Percentiles rank a stretch among this genome's conserved stretches.
These are phyloP conservation scores for Holothuria scabra DNA, from an alignment of 53 echinoderm and acorn worm genomes.

Conservation along the genomic window DNA sequence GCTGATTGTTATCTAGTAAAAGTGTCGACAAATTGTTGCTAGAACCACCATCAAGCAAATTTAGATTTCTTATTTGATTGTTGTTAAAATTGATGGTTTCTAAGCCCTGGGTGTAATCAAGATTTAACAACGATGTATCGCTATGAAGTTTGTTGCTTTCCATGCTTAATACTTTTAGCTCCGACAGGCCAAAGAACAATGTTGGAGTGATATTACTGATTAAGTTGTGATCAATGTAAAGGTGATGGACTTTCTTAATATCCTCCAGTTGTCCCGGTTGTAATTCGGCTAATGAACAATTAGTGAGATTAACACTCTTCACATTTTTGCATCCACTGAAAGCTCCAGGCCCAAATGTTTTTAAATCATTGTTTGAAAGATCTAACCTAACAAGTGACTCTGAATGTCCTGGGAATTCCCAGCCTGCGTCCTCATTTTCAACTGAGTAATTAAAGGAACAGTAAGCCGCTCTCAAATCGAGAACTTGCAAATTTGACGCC, in stretches of 20 bases:
- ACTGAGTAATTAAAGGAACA: background rate
- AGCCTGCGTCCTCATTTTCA: background rate
- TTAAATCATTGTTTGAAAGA: slow-evolving; percentile 14
- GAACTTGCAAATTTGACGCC: slow-evolving; percentile 7
- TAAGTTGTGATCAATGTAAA: slow-evolving; percentile 17
- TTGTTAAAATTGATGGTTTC: slow-evolving; percentile 34
- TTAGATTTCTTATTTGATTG: background rate
- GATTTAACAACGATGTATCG: background rate
- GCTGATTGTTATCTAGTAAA: slow-evolving; percentile 2
- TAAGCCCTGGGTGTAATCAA: background rate
- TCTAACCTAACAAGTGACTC: slow-evolving; percentile 6
- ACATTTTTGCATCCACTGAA: slow-evolving; percentile 43
- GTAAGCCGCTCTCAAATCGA: slow-evolving; percentile 30
- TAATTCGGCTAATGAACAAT: slow-evolving; percentile 29
- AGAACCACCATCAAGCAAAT: background rate
- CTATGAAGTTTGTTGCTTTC: slow-evolving; percentile 6
- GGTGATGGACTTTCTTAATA: slow-evolving; percentile 20
- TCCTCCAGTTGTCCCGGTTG: slow-evolving; percentile 24
- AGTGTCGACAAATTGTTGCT: background rate
- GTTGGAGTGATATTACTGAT: slow-evolving; percentile 9
- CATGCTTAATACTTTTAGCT: slow-evolving; percentile 17
- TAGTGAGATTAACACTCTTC: slow-evolving; percentile 25
- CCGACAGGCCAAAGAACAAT: slow-evolving; percentile 1
- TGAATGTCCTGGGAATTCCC: slow-evolving; percentile 38
- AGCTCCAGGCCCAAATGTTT: background rate